These are phyloP conservation scores for Nesidiocoris tenuis DNA, from an alignment of 2,888 invertebrate species.

Conservation along the genomic window DNA sequence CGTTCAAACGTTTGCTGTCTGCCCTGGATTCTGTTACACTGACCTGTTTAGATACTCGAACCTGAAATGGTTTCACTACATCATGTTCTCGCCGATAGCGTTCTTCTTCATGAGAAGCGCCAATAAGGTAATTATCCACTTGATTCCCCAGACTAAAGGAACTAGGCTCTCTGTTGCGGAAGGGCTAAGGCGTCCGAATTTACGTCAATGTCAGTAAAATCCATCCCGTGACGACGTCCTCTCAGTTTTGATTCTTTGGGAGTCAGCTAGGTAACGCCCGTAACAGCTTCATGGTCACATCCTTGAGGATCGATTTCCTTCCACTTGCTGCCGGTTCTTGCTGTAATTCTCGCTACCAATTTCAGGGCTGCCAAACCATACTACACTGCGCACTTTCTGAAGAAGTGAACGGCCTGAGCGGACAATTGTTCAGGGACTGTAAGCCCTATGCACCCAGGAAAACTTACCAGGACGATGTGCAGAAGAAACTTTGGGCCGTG, in stretches of 20 bases:
- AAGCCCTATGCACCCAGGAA: conserved; percentile 63
- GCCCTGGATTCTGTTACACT: conserved; percentile 79
- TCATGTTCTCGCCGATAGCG: conserved; percentile 69
- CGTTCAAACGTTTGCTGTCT: conserved; percentile 67
- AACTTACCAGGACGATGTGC: conserved; percentile 63
- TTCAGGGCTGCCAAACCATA: conserved; percentile 76
- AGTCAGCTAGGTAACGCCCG: too few species aligned
- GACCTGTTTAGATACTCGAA: conserved; percentile 67
- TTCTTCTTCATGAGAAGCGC: conserved; percentile 71
- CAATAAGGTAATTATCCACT: conserved; percentile 66
- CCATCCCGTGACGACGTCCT: too few species aligned
- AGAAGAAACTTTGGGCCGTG: conserved; percentile 68
- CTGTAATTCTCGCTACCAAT: too few species aligned
- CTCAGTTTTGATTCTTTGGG: too few species aligned
- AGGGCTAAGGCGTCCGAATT: too few species aligned
- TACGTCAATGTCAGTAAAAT: too few species aligned
- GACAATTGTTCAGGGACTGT: conserved; percentile 75
- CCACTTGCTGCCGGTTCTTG: too few species aligned
- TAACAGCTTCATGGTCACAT: too few species aligned
- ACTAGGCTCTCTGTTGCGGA: too few species aligned
- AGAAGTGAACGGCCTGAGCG: conserved; percentile 63
- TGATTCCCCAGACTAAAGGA: too few species aligned
- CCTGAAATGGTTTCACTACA: conserved; percentile 69
- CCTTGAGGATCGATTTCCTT: too few species aligned
- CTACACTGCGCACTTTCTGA: conserved; percentile 73